Conservation (phyloP, 2,888 invertebrate genomes). For the Blastobasis lacticolella region DNA sequence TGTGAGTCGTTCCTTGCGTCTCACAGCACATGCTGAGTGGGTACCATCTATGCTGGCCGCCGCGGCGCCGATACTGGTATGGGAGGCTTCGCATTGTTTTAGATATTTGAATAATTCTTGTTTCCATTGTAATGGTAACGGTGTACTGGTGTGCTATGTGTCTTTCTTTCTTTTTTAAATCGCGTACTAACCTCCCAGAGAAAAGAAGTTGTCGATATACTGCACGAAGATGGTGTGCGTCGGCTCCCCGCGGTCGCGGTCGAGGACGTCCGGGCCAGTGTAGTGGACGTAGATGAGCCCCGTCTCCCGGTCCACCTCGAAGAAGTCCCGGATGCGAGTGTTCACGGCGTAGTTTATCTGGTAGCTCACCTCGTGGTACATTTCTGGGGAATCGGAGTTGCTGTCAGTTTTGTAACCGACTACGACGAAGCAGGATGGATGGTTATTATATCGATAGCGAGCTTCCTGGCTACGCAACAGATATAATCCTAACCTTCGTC, state of each 20-base stretch:
- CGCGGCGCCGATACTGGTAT: too few species aligned
- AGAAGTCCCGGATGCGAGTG: constrained; percentile 57
- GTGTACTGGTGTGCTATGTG: background rate
- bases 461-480: too few species aligned
- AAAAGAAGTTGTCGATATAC: constrained; percentile 69
- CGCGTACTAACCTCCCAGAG: constrained; percentile 45
- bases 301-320: constrained; percentile 59
- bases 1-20: too few species aligned
- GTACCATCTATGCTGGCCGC: too few species aligned
- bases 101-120: too few species aligned
- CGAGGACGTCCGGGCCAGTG: constrained; percentile 54
- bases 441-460: too few species aligned
- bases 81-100: too few species aligned
- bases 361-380: constrained; percentile 70
- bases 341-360: constrained; percentile 64
- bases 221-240: constrained; percentile 61
- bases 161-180: background rate
- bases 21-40: too few species aligned
- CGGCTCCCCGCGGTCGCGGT: constrained; percentile 63
- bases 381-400: constrained; percentile 25
- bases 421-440: too few species aligned
- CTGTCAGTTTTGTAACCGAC: too few species aligned
- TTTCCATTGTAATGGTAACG: too few species aligned
- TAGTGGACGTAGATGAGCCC: constrained; percentile 63
- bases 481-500: too few species aligned